A percentile compares a stretch with the other conserved stretches of the same genome.
phyloP scores from a whole-genome alignment of 2,797 vertebrate species.

The Liasis olivaceus region DNA sequence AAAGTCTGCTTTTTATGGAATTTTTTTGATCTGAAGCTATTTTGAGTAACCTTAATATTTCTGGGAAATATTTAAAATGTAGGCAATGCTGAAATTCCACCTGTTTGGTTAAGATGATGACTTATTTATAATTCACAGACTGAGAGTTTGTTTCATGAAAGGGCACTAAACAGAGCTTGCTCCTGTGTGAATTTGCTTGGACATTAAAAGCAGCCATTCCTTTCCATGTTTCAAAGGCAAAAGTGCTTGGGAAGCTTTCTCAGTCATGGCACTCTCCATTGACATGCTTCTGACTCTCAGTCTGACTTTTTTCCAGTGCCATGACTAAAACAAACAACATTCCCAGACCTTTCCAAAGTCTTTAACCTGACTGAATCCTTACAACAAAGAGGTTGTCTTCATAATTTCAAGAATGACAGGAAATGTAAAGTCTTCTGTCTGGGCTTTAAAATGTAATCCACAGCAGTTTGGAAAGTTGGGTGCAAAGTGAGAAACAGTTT shows the following conservation, averaged over 20 bases:
- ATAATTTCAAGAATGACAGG: background rate
- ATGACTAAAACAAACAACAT: background rate
- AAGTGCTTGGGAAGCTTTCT: background rate
- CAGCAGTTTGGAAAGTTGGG: background rate
- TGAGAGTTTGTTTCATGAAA: background rate
- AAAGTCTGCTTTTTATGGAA: background rate
- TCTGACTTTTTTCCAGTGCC: background rate
- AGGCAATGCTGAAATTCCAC: background rate
- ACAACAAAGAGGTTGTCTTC: background rate
- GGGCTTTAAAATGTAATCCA: background rate
- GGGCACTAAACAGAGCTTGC: background rate
- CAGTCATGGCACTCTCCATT: background rate
- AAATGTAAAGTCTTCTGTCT: background rate
- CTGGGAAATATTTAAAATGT: background rate
- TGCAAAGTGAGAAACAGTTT: background rate
- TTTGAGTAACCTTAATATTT: background rate
- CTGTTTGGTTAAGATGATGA: background rate
- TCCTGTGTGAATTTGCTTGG: background rate
- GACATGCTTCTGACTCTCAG: too few relatives aligned
- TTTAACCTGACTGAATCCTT: background rate
- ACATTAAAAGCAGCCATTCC: background rate
- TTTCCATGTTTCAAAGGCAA: background rate
- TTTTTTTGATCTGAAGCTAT: background rate
- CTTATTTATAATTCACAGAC: background rate
- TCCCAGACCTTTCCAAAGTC: background rate